phyloP scores from a whole-genome alignment of 2,797 vertebrate species.

The Protosalanx chinensis region DNA sequence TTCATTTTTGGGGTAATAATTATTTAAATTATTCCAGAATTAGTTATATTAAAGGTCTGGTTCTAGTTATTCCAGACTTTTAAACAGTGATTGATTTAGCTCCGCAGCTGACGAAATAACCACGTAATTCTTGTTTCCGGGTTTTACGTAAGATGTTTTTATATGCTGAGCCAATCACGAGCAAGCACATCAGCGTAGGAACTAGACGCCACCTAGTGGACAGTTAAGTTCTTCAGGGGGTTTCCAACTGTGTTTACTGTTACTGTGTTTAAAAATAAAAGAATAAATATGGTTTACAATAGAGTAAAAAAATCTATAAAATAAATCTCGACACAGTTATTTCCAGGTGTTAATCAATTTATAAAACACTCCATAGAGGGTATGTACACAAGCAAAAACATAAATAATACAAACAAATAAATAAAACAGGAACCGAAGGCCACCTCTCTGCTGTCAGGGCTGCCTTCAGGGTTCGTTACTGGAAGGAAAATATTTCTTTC shows the following conservation, averaged over 20 bases:
- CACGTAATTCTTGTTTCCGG: background rate
- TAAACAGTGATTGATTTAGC: background rate
- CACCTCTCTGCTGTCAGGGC: too few species aligned
- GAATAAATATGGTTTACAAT: too few species aligned
- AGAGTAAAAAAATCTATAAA: too few species aligned
- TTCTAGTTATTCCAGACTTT: background rate
- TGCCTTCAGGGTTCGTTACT: background rate
- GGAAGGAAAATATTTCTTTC: too few species aligned
- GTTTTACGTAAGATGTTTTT: conserved; percentile 1
- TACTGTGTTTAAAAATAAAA: too few species aligned
- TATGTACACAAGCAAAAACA: conserved; percentile 77
- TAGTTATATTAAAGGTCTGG: background rate
- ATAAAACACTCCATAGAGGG: conserved; percentile 74
- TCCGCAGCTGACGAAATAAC: background rate
- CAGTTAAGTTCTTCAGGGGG: too few species aligned
- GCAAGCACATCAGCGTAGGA: conserved; percentile 1
- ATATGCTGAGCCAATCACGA: conserved; percentile 5
- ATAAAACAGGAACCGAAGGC: conserved; percentile 68
- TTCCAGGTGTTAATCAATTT: conserved; percentile 2
- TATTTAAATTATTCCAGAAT: background rate
- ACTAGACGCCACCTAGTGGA: background rate
- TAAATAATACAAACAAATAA: conserved; percentile 84
- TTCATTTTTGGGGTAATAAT: conserved; percentile 13
- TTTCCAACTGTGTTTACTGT: too few species aligned
- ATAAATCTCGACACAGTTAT: background rate